These are phyloP conservation scores for Lasioglossum zephyrum DNA, from an alignment of 2,888 invertebrate species.

Conservation along the genomic window DNA sequence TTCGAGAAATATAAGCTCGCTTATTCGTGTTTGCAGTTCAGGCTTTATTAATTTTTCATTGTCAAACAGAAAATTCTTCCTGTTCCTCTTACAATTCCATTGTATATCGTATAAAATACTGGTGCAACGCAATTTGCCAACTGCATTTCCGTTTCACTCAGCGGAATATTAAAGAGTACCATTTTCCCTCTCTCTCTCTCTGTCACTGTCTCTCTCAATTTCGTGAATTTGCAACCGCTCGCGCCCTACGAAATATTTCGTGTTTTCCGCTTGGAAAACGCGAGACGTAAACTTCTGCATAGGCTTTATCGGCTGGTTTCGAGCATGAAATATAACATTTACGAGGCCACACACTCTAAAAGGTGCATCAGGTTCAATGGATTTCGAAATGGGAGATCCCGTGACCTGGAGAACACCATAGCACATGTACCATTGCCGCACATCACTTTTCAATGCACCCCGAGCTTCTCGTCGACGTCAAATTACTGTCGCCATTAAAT, in stretches of 20 bases:
- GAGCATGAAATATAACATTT: constrained; percentile 12
- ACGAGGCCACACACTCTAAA: constrained; percentile 2
- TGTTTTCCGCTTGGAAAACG: constrained; percentile 17
- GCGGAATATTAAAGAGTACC: neutral
- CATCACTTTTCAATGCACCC: neutral
- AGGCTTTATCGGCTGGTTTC: constrained; percentile 20
- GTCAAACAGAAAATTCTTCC: neutral
- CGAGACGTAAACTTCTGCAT: constrained; percentile 1
- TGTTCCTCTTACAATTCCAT: neutral
- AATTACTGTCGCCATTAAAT: constrained; percentile 15
- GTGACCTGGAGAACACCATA: constrained; percentile 2
- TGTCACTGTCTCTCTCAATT: neutral
- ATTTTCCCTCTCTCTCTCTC: neutral
- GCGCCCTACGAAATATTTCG: neutral
- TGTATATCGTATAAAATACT: neutral
- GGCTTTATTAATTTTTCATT: neutral
- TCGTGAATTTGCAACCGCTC: constrained; percentile 3
- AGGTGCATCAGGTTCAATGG: constrained; percentile 27
- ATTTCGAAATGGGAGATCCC: constrained; percentile 26
- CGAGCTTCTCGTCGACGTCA: neutral
- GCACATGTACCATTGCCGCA: neutral
- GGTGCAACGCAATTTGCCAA: neutral
- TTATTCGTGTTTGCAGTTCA: neutral
- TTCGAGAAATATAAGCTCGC: neutral
- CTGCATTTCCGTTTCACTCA: neutral